These are phyloP conservation scores for Ectropis grisescens DNA, from an alignment of 1,140 invertebrate species.

Conservation along the genomic window DNA sequence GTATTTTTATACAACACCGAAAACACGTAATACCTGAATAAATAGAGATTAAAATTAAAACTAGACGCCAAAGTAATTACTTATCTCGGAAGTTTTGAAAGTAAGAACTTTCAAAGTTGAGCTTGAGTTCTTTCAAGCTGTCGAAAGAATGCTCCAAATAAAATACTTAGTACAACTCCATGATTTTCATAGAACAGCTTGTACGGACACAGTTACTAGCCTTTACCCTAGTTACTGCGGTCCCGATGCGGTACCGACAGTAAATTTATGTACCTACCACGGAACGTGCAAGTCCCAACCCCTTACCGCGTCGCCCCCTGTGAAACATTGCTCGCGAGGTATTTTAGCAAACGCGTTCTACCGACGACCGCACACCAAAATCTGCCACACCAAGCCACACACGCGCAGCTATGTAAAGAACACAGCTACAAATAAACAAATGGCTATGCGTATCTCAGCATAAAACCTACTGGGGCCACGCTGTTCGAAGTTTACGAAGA, in stretches of 20 bases:
- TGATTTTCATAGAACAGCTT: too few species aligned
- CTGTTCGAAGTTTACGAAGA: slow-evolving; percentile 57
- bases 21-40: too few species aligned
- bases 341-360: slow-evolving; percentile 28
- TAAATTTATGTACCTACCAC: slow-evolving; percentile 62
- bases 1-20: too few species aligned
- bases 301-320: slow-evolving; percentile 24
- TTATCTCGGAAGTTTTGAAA: too few species aligned
- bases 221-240: slow-evolving; percentile 50
- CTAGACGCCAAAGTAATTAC: too few species aligned
- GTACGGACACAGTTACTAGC: too few species aligned
- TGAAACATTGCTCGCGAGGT: slow-evolving; percentile 23
- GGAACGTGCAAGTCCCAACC: slow-evolving; percentile 45
- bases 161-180: too few species aligned
- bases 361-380: slow-evolving; percentile 16
- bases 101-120: too few species aligned
- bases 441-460: slow-evolving; percentile 27
- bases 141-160: too few species aligned
- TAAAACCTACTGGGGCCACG: slow-evolving; percentile 29
- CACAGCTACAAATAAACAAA: slow-evolving; percentile 39
- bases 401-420: slow-evolving; percentile 27
- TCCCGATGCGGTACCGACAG: slow-evolving; percentile 49
- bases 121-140: too few species aligned
- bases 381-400: slow-evolving; percentile 3
- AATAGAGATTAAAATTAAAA: too few species aligned